Conservation (phyloP, 2,113 vertebrate genomes). For the Dipodomys stephensi region DNA sequence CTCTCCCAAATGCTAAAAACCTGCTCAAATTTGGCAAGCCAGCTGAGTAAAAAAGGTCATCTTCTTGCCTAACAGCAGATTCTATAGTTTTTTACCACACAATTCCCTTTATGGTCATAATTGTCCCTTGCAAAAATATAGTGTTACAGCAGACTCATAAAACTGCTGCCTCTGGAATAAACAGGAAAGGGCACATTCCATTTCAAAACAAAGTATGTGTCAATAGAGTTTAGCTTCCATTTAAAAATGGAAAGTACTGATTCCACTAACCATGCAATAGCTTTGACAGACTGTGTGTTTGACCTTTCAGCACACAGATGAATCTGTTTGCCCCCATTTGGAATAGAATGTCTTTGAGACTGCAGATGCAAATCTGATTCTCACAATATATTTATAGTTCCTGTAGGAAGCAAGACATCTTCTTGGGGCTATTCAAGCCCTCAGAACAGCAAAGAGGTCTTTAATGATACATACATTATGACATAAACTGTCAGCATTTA, state of each 20-base stretch:
- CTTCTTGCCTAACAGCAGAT: slow-evolving; percentile 75
- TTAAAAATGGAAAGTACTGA: slow-evolving; percentile 55
- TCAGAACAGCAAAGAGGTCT: background rate
- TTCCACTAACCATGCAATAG: slow-evolving; percentile 5
- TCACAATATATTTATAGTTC: slow-evolving; percentile 35
- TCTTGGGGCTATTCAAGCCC: background rate
- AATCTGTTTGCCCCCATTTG: slow-evolving; percentile 5
- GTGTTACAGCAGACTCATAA: slow-evolving; percentile 72
- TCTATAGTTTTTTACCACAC: slow-evolving; percentile 67
- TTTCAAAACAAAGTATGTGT: slow-evolving; percentile 59
- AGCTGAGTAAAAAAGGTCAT: slow-evolving; percentile 77
- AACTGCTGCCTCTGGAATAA: slow-evolving; percentile 77
- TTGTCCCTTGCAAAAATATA: slow-evolving; percentile 80
- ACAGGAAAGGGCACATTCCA: slow-evolving; percentile 78
- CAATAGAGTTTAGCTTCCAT: slow-evolving; percentile 47
- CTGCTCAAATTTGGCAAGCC: slow-evolving; percentile 61
- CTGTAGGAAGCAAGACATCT: background rate
- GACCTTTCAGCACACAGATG: slow-evolving; percentile 36
- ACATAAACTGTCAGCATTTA: slow-evolving; percentile 23
- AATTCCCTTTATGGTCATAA: slow-evolving; percentile 80
- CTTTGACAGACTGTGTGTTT: slow-evolving; percentile 32
- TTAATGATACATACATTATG: slow-evolving; percentile 38
- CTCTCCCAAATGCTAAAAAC: slow-evolving; percentile 70
- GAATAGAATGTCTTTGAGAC: background rate
- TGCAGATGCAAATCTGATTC: background rate